Evolutionary conservation across 2,113 vertebrate species (phyloP).

Genomic region (Macquaria ambigua): DNA sequence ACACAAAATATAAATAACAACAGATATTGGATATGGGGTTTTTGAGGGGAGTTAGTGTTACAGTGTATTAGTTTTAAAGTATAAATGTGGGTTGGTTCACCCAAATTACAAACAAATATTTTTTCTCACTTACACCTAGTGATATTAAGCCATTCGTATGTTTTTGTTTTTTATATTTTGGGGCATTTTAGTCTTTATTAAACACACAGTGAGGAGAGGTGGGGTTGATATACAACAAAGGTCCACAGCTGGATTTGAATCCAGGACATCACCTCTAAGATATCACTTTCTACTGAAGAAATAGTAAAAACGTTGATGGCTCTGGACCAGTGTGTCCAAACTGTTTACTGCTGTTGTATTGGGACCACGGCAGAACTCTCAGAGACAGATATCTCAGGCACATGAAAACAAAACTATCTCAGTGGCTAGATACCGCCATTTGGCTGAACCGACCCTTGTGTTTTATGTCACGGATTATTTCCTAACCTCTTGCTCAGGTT

Average conservation of each 20-base stretch:
- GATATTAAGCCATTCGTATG: background rate
- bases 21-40: background rate
- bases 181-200: background rate
- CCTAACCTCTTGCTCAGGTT: constrained; percentile 77
- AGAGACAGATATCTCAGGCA: background rate
- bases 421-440: background rate
- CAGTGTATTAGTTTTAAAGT: background rate
- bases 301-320: no score
- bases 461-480: background rate
- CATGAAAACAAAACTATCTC: background rate
- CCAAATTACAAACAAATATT: background rate
- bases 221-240: background rate
- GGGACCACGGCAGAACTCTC: background rate
- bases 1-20: background rate
- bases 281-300: no score
- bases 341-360: background rate
- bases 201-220: background rate
- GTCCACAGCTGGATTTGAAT: background rate
- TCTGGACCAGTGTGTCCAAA: no score
- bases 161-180: no score
- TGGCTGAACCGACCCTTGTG: background rate
- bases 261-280: no score
- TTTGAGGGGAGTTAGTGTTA: background rate
- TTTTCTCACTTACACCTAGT: background rate
- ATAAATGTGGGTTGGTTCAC: background rate